phyloP scores from a whole-genome alignment of 2,113 vertebrate species.

The Aleadryas rufinucha region DNA sequence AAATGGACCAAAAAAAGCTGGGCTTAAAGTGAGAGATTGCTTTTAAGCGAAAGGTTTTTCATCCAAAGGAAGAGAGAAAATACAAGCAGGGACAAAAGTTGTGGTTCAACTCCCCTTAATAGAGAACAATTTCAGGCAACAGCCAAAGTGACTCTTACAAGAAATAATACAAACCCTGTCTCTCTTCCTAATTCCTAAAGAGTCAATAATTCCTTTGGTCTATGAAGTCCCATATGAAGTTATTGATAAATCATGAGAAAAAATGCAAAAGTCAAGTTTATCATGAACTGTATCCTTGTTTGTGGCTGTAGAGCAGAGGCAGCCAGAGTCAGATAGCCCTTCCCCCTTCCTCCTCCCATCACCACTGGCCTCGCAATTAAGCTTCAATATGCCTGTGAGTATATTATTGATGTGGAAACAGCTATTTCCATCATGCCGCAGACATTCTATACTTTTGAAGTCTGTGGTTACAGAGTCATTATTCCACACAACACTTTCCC shows the following conservation, averaged over 20 bases:
- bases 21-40: background rate
- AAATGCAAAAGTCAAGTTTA: constrained; percentile 48
- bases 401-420: constrained; percentile 32
- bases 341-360: background rate
- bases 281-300: constrained; percentile 53
- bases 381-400: background rate
- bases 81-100: background rate
- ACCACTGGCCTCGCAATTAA: constrained; percentile 10
- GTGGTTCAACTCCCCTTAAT: background rate
- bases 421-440: constrained; percentile 13
- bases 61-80: background rate
- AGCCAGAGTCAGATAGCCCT: background rate
- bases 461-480: constrained; percentile 45
- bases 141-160: background rate
- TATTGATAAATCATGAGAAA: constrained; percentile 61
- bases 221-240: constrained; percentile 13
- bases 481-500: constrained; percentile 34
- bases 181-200: constrained; percentile 33
- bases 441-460: constrained; percentile 59
- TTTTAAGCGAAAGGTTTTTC: background rate
- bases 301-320: constrained; percentile 21
- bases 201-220: constrained; percentile 40
- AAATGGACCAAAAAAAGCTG: background rate
- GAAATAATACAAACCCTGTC: background rate
- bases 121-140: background rate